A percentile compares a stretch with the other conserved stretches of the same genome.
Evolutionary conservation across 2,888 invertebrate genomes (phyloP).

Genomic region (Yponomeuta malinellus): DNA sequence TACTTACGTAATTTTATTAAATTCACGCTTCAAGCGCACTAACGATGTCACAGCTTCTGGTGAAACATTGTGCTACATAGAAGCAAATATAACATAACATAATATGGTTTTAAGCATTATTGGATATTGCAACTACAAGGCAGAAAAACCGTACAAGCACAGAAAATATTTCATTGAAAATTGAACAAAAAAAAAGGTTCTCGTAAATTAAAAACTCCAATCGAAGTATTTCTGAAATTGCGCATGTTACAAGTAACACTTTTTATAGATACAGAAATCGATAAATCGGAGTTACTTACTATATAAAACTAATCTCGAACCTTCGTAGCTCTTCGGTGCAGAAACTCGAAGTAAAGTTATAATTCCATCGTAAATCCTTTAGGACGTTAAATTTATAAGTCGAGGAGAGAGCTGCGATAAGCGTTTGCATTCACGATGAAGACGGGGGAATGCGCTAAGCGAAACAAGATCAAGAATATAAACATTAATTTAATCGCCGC

Average conservation of each 20-base stretch:
- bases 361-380: slow-evolving; percentile 58
- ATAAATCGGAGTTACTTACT: neutral
- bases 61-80: too few relatives aligned
- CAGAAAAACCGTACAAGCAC: too few relatives aligned
- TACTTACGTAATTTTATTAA: too few relatives aligned
- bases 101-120: too few relatives aligned
- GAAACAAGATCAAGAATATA: neutral
- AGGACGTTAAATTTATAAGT: slow-evolving; percentile 63
- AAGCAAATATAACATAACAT: too few relatives aligned
- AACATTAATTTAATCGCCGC: neutral
- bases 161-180: too few relatives aligned
- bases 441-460: neutral
- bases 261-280: too few relatives aligned
- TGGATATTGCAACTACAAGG: too few relatives aligned
- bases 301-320: neutral
- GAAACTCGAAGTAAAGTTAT: slow-evolving; percentile 46
- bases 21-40: too few relatives aligned
- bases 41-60: too few relatives aligned
- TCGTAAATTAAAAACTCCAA: neutral
- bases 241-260: neutral
- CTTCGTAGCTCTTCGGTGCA: neutral
- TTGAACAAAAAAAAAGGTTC: neutral
- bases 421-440: slow-evolving; percentile 57
- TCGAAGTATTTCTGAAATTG: neutral
- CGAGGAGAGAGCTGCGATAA: slow-evolving; percentile 40